Base-by-base conservation (phyloP, 1,140 invertebrate genomes). In the Notospermus geniculatus region DNA sequence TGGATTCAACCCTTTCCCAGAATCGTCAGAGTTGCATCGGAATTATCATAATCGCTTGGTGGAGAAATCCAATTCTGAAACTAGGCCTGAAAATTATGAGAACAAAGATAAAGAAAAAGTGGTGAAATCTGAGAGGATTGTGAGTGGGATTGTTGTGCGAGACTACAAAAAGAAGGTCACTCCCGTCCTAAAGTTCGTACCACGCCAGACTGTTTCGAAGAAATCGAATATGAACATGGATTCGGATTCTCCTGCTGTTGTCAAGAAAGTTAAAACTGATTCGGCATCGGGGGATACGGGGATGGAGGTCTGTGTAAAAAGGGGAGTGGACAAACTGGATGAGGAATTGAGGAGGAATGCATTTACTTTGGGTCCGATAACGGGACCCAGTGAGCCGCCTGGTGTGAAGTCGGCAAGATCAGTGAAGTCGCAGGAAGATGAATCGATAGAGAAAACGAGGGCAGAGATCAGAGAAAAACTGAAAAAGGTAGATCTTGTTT, bases 131-230 rank as follows among this genome's bases (percentile, higher is more conserved):
- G 27, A 7, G 17, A 32, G 7, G 23, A 30, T 22, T 27, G 13
- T 32, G 1, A 30, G 22, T 30, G 30, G 52, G 41, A 17, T 75
- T 29, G 54, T 74, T 17, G 63, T 75, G 2, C 69, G 65, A 60
- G 52, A 70, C 27, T 71, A 65, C 46, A 69, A 63, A 39, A 66
- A 68, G 32, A 46, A 41, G 17, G 60, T 36, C 5, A 36, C 57
- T 7, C 19, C 65, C 15, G 53, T 62, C 22, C 70, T 71, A n/a
- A 68, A 59, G 46, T 77, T 77, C 68, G 62, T 77, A 22, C 75
- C 75, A n/a, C 59, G 75, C 32, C 75, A 77, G 32, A 36, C 32
- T 57, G 65, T 69, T 11, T 25, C 59, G 19, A 63, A 59, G 30
- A 66, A 59, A 43, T 39, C 30, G 56, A 64, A 39, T 43, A 4